Base-by-base conservation (phyloP, 2,797 vertebrate genomes). In the Tamandua tetradactyla region DNA sequence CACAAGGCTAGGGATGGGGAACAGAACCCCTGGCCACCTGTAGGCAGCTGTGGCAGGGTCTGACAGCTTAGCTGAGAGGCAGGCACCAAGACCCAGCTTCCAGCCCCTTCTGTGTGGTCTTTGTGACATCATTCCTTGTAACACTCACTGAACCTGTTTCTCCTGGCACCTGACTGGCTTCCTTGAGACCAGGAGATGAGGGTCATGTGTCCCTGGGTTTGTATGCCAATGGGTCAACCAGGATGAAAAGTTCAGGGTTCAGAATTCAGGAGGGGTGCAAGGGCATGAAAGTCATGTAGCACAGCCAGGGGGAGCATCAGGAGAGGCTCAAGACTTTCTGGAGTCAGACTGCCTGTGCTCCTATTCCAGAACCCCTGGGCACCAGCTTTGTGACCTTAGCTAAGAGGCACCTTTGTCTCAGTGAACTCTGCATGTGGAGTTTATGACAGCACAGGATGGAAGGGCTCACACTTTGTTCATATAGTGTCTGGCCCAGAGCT, bases 241-340 rank as follows among this genome's bases (percentile, higher is more conserved):
- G 22, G 20, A 79, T 23, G 11, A 72, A 14, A 15, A 5, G 32
- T 30, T 8, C 40, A 44, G 12, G 25, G 2, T 30, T 44, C 35
- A 13, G n/a, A 61, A 6, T 14, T 42, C 23, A 47, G 35, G 22
- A 47, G 27, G 40, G 37, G 13, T 27, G 10, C 59, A 22, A 40
- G 9, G 71, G 35, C 3, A 30, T n/a, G 0, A 35, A 47, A 23
- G 40, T 1, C 2, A n/a, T 15, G 1, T 22, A 25, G 35, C 0
- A 1, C 27, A 11, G 10, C 14, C 23, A 52, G 52, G 47, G 44
- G 4, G 8, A 32, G 44, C 8, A 32, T 62, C 3, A 18, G 47
- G 22, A 55, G 52, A 18, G 17, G 52, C 52, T 55, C 17, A 2
- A 42, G 47, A 23, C 30, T 61, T 47, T n/a, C 52, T 30, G 5